Conservation (phyloP, 1,140 invertebrate species). For the Hyles euphorbiae region DNA sequence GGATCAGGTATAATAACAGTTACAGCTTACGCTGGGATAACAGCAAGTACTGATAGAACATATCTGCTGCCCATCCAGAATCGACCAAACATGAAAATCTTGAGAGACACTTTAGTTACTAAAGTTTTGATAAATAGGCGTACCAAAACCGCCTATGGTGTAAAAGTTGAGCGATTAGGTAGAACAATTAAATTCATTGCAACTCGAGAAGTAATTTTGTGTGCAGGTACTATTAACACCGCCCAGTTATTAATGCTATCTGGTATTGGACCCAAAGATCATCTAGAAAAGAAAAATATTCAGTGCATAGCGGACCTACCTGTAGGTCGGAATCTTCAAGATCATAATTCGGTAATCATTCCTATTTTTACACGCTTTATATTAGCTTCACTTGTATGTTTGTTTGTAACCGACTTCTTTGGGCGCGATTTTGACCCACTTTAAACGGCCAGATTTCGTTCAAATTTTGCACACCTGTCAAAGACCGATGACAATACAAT, state of each 20-base stretch:
- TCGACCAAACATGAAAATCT: constrained; percentile 80
- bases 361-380: too few species aligned
- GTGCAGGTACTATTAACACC: constrained; percentile 72
- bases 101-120: constrained; percentile 76
- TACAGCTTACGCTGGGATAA: constrained; percentile 66
- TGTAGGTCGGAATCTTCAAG: too few species aligned
- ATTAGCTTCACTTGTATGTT: too few species aligned
- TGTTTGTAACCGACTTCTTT: too few species aligned
- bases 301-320: constrained; percentile 75
- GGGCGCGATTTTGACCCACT: too few species aligned
- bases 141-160: constrained; percentile 37
- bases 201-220: constrained; percentile 72
- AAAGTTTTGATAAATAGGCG: constrained; percentile 47
- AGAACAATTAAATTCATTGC: constrained; percentile 39
- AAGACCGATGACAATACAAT: too few species aligned
- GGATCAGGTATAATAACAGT: constrained; percentile 44
- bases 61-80: constrained; percentile 75
- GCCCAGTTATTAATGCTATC: constrained; percentile 72
- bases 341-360: constrained; percentile 51
- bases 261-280: constrained; percentile 56
- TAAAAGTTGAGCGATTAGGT: constrained; percentile 43
- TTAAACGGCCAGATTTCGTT: too few species aligned
- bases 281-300: constrained; percentile 65
- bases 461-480: too few species aligned
- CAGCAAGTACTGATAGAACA: constrained; percentile 76